Evolutionary conservation across 1,140 invertebrate genomes (phyloP).

Genomic region (Drosophila pachea): DNA sequence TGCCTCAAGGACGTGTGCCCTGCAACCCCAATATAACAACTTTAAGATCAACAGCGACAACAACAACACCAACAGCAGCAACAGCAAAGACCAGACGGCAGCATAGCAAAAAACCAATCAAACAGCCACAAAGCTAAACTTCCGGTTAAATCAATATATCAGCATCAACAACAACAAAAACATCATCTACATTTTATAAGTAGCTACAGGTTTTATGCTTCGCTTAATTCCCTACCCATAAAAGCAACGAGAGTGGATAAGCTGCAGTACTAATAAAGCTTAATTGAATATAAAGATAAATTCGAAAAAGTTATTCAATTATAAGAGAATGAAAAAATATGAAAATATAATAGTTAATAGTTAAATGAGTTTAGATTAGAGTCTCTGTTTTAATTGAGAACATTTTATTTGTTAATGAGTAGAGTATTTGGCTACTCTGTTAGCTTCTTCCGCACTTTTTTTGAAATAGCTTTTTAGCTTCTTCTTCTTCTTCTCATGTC

Average conservation of each 20-base stretch:
- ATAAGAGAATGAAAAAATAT: too few relatives aligned
- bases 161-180: slow-evolving; percentile 29
- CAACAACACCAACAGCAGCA: slow-evolving; percentile 10
- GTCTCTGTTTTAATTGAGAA: too few relatives aligned
- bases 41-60: slow-evolving; percentile 1
- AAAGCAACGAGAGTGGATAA: neutral
- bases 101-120: slow-evolving; percentile 1
- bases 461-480: slow-evolving; percentile 24
- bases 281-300: neutral
- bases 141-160: slow-evolving; percentile 32
- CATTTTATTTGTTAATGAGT: neutral
- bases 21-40: slow-evolving; percentile 18
- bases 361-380: too few relatives aligned
- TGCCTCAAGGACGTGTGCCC: slow-evolving; percentile 39
- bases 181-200: slow-evolving; percentile 25
- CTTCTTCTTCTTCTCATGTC: slow-evolving; percentile 54
- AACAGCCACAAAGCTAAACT: slow-evolving; percentile 23
- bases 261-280: neutral
- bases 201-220: slow-evolving; percentile 41
- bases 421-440: neutral
- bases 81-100: neutral
- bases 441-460: neutral
- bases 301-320: too few relatives aligned
- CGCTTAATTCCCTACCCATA: neutral
- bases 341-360: too few relatives aligned